Evolutionary conservation across 2,797 vertebrate species (phyloP), one percentile per base, ranked within the genome.

Genomic region (Alauda arvensis): DNA sequence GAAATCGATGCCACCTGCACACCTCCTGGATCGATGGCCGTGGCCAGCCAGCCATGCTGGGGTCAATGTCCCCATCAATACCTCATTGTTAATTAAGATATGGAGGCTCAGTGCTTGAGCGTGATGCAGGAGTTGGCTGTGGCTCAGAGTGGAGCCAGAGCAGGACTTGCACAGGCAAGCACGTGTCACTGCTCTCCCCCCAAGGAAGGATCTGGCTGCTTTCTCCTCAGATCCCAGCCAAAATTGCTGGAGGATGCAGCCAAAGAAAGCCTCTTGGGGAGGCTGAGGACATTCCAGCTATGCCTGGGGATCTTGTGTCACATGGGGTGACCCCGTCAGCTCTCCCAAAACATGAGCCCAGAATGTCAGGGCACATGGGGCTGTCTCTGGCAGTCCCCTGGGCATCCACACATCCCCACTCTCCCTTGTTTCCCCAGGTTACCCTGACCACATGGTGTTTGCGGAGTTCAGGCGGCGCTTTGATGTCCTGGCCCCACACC

Each of bases 361-460:
- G 60, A 16, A 4, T 28, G 26, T 52, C 48, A 65, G 55, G 33
- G n/a, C 74, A 40, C 0, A 0, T 2, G 1, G n/a, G 26, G 39
- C 29, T 84, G 53, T 67, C 12, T 29, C 29, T 0, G 0, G 20
- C 65, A 34, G 7, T 59, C 25, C n/a, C 57, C 28, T 0, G 2
- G 63, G 18, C 3, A 0, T 28, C 77, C 51, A 25, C 9, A 5
- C 13, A 61, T 31, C 33, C 7, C 52, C 10, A 0, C 25, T 77
- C 5, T 84, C 74, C 46, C 16, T 76, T 31, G 6, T 12, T 69
- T 31, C 53, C 52, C 66, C 77, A 99, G 99, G 99, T 59, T 99
- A 99, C 88, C 99, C 99, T 0, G 98, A 99, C 95, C 98, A 99
- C 96, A 98, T 99, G 99, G 98, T 98, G 45, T 99, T 99, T 86